Percentiles rank a stretch among this genome's conserved stretches.
Conservation (phyloP, 2,797 vertebrate species). For the Gymnodraco acuticeps region DNA sequence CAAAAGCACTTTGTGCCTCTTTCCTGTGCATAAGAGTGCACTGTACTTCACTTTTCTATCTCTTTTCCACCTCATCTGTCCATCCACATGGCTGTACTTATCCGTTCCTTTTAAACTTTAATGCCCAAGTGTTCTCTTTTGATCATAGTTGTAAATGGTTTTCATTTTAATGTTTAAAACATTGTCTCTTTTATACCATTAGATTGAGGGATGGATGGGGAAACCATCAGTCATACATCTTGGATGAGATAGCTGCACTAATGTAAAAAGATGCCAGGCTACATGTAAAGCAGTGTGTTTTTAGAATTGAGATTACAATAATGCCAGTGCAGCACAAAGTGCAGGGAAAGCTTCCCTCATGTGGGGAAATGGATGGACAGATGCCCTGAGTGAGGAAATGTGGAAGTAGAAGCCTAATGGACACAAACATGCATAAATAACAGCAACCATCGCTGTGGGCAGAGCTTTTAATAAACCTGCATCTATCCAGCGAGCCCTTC, state of each 20-base stretch:
- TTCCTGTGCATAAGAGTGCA: conserved; percentile 78
- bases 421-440: conserved; percentile 98
- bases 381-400: conserved; percentile 87
- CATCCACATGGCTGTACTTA: conserved; percentile 88
- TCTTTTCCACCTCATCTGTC: conserved; percentile 80
- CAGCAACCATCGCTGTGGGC: conserved; percentile 82
- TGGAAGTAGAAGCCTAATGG: conserved; percentile 97
- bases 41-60: conserved; percentile 76
- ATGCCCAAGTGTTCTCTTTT: conserved; percentile 94
- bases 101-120: conserved; percentile 93
- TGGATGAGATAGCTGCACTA: conserved; percentile 92
- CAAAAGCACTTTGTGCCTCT: conserved; percentile 84
- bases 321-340: conserved; percentile 88
- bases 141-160: conserved; percentile 98
- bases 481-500: conserved; percentile 76
- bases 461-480: conserved; percentile 88
- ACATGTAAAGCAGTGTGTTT: conserved; percentile 92
- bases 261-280: conserved; percentile 95
- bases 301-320: conserved; percentile 93
- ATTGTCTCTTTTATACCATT: conserved; percentile 97
- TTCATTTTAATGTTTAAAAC: conserved; percentile 99
- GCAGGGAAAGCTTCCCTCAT: conserved; percentile 74
- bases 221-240: conserved; percentile 95
- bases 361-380: conserved; percentile 80
- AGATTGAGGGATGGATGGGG: conserved; percentile 87